Evolutionary conservation across 1,140 invertebrate species (phyloP).

Genomic region (Daktulosphaira vitifoliae): DNA sequence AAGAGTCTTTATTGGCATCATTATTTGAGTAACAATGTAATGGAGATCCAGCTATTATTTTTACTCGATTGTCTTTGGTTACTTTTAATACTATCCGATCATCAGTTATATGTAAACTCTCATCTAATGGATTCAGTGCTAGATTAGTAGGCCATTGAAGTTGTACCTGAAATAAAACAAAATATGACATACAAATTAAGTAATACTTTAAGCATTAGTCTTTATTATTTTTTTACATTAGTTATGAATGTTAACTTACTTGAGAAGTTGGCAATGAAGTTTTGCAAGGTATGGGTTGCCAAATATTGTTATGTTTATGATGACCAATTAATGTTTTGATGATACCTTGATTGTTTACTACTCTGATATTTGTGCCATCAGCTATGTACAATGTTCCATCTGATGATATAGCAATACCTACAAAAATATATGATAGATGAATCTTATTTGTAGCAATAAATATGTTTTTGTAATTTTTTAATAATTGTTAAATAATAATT

Average conservation of each 20-base stretch:
- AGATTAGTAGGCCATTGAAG: slow-evolving; percentile 92
- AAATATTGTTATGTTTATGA: slow-evolving; percentile 83
- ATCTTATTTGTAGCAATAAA: background rate
- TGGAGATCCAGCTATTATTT: slow-evolving; percentile 82
- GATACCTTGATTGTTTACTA: slow-evolving; percentile 80
- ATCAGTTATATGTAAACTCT: slow-evolving; percentile 89
- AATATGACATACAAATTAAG: background rate
- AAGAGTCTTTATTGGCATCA: slow-evolving; percentile 43
- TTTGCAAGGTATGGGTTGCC: slow-evolving; percentile 77
- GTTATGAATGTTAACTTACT: slow-evolving; percentile 39
- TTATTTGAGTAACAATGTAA: slow-evolving; percentile 64
- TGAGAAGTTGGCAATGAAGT: slow-evolving; percentile 66
- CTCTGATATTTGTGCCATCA: slow-evolving; percentile 85
- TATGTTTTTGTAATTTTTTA: background rate
- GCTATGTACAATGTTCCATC: slow-evolving; percentile 90
- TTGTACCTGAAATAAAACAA: slow-evolving; percentile 55
- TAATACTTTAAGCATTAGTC: background rate
- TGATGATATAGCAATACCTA: slow-evolving; percentile 75
- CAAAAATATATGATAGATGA: slow-evolving; percentile 31
- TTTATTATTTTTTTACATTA: no score
- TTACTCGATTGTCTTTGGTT: slow-evolving; percentile 80
- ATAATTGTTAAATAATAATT: no score
- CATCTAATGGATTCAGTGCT: slow-evolving; percentile 85
- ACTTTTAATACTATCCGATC: slow-evolving; percentile 86
- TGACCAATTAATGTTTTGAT: slow-evolving; percentile 90